Percentiles rank a stretch among this genome's conserved stretches.
Conservation (phyloP, 2,113 vertebrate species). For the Antechinus stuartii region DNA sequence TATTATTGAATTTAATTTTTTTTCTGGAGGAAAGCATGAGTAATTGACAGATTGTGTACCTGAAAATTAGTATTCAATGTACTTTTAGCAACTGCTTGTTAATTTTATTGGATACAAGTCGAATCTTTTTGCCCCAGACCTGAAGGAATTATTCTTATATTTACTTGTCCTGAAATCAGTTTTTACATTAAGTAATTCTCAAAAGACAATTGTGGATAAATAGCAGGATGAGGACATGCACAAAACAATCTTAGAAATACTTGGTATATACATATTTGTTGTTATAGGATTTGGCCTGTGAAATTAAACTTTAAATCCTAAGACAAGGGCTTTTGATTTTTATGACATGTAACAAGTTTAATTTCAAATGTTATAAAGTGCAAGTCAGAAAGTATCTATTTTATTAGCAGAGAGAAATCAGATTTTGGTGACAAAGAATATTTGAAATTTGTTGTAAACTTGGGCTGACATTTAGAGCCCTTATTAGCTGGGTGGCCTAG, state of each 20-base stretch:
- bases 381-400: conserved; percentile 46
- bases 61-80: conserved; percentile 51
- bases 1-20: conserved; percentile 66
- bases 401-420: conserved; percentile 34
- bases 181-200: conserved; percentile 56
- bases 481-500: neutral
- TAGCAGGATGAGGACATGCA: neutral
- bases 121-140: conserved; percentile 1
- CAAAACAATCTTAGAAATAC: conserved; percentile 17
- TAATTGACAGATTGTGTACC: conserved; percentile 61
- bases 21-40: neutral
- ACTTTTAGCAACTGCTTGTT: conserved; percentile 56
- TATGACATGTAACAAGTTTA: conserved; percentile 56
- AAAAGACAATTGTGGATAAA: neutral
- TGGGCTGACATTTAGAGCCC: neutral
- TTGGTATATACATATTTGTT: conserved; percentile 49
- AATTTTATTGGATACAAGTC: conserved; percentile 53
- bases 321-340: conserved; percentile 58
- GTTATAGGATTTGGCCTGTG: conserved; percentile 12
- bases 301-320: conserved; percentile 48
- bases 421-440: conserved; percentile 34
- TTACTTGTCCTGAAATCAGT: conserved; percentile 44
- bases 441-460: conserved; percentile 53
- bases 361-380: conserved; percentile 52
- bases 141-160: conserved; percentile 54